These are phyloP conservation scores for Mola mola DNA, from an alignment of 2,113 vertebrate species.

Conservation along the genomic window DNA sequence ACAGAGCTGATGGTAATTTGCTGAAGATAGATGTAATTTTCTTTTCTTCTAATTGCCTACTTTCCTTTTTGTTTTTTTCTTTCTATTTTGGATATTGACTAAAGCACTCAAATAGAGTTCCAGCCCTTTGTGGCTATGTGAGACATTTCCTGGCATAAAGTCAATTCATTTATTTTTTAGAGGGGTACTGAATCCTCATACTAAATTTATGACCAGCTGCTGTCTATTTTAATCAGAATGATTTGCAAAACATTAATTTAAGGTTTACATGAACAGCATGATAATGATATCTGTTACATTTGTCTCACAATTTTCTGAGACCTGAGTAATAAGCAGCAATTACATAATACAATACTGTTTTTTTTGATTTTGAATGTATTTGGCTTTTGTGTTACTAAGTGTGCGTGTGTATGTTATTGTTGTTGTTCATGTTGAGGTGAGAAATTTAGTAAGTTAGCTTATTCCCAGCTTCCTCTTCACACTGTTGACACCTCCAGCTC, in stretches of 20 bases:
- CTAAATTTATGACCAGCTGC: conserved; percentile 36
- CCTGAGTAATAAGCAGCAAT: conserved; percentile 13
- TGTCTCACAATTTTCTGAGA: background rate
- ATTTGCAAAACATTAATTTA: conserved; percentile 35
- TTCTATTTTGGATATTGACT: background rate
- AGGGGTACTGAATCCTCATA: conserved; percentile 48
- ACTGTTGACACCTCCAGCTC: background rate
- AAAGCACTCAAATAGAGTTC: background rate
- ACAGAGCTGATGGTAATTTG: background rate
- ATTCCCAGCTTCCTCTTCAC: background rate
- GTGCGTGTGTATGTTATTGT: no score
- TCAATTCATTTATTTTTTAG: conserved; percentile 42
- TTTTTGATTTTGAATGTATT: conserved; percentile 5
- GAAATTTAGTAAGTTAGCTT: no score
- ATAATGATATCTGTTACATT: conserved; percentile 5
- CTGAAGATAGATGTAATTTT: conserved; percentile 4
- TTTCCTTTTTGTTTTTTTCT: no score
- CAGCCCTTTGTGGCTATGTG: conserved; percentile 17
- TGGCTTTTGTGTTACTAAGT: conserved; percentile 18
- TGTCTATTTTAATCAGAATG: conserved; percentile 12
- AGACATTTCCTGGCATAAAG: conserved; percentile 24
- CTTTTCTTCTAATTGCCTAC: no score
- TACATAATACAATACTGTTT: no score
- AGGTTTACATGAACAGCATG: conserved; percentile 1
- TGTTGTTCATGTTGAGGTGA: no score